phyloP scores from a whole-genome alignment of 2,888 invertebrate genomes.

The Synanthedon formicaeformis region DNA sequence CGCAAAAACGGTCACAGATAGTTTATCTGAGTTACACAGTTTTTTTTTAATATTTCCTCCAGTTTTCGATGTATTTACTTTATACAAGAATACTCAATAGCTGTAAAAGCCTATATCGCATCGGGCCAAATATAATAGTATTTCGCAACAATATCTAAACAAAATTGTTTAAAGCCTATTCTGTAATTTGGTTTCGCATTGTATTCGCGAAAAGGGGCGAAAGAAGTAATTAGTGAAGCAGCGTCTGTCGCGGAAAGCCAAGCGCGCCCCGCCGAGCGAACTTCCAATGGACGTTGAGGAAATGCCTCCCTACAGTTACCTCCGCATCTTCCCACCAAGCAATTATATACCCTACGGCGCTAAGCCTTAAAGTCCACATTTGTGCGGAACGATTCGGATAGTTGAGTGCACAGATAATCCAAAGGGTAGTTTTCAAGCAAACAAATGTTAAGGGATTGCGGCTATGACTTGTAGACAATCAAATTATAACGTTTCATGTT shows the following conservation, averaged over 20 bases:
- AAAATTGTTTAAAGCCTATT: constrained; percentile 33
- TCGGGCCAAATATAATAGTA: too few species aligned
- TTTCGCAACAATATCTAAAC: constrained; percentile 17
- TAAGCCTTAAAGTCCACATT: constrained; percentile 18
- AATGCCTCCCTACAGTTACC: constrained; percentile 41
- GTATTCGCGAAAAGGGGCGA: constrained; percentile 43
- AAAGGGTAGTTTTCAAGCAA: constrained; percentile 52
- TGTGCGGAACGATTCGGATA: constrained; percentile 7
- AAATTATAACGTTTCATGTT: constrained; percentile 21
- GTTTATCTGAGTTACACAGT: too few species aligned
- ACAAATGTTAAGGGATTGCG: constrained; percentile 52
- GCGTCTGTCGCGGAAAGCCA: constrained; percentile 42
- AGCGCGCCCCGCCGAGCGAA: constrained; percentile 12
- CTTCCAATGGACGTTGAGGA: constrained; percentile 15
- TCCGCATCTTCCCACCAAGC: constrained; percentile 16
- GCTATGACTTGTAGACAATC: constrained; percentile 46
- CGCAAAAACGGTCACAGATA: too few species aligned
- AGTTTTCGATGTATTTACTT: too few species aligned
- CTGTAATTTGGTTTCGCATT: constrained; percentile 31
- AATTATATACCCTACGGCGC: constrained; percentile 11
- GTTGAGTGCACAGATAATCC: constrained; percentile 16
- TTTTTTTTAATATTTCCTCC: too few species aligned
- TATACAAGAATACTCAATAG: too few species aligned
- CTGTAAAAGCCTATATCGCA: too few species aligned
- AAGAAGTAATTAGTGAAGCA: constrained; percentile 57